These are phyloP conservation scores for Metopia argyrocephala DNA, from an alignment of 2,888 invertebrate species.

Conservation along the genomic window DNA sequence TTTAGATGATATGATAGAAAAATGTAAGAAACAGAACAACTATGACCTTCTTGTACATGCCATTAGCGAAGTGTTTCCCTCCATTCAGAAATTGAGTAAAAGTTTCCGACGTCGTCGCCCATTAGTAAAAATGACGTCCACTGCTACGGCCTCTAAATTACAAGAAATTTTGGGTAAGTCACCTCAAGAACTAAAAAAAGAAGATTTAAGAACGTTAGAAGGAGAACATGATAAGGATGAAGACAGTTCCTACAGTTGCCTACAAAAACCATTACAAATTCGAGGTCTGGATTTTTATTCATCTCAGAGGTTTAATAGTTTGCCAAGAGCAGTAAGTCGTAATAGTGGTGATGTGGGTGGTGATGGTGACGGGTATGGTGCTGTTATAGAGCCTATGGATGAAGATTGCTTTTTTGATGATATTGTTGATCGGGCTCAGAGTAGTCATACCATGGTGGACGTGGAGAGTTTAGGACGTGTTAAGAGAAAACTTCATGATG, in stretches of 20 bases:
- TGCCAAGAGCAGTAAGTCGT: too few relatives aligned
- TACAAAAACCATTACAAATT: too few relatives aligned
- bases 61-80: slow-evolving; percentile 87
- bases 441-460: slow-evolving; percentile 81
- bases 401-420: slow-evolving; percentile 47
- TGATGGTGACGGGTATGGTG: too few relatives aligned
- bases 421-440: slow-evolving; percentile 48
- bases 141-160: slow-evolving; percentile 77
- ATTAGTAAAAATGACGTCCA: slow-evolving; percentile 75
- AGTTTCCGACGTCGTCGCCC: slow-evolving; percentile 83
- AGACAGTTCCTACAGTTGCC: slow-evolving; percentile 85
- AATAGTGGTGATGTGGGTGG: neutral
- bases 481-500: slow-evolving; percentile 79
- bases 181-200: slow-evolving; percentile 83
- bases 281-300: too few relatives aligned
- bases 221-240: slow-evolving; percentile 93
- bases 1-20: slow-evolving; percentile 86
- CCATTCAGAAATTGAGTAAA: slow-evolving; percentile 84
- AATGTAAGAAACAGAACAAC: slow-evolving; percentile 83
- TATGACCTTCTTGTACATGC: slow-evolving; percentile 87
- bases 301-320: too few relatives aligned
- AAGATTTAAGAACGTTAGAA: slow-evolving; percentile 85
- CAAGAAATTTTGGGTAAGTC: slow-evolving; percentile 80
- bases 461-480: slow-evolving; percentile 79
- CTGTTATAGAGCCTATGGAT: slow-evolving; percentile 49